Percentiles rank a stretch among this genome's conserved stretches.
phyloP scores from a whole-genome alignment of 35 echinoderm and acorn worm species.

The Anneissia japonica region DNA sequence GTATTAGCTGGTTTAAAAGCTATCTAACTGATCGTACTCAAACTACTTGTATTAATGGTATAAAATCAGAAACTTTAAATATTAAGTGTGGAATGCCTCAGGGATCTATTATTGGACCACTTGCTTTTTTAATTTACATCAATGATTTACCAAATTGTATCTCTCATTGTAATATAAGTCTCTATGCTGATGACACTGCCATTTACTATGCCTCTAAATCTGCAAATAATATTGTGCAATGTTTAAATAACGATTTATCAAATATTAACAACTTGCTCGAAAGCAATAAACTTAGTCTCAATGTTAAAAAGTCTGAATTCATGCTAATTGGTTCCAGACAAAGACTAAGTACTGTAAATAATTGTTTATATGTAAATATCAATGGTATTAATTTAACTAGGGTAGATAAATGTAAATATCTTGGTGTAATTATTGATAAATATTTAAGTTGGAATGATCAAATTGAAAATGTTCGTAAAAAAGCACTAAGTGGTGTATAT shows the following conservation, averaged over 20 bases:
- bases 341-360: no score
- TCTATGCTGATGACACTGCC: neutral
- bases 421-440: no score
- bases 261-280: neutral
- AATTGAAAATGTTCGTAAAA: no score
- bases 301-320: no score
- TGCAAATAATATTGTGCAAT: neutral
- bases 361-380: no score
- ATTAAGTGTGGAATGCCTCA: neutral
- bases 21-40: neutral
- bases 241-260: neutral
- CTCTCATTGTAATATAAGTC: neutral
- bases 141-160: neutral
- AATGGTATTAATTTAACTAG: no score
- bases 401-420: no score
- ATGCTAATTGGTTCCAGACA: no score
- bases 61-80: neutral
- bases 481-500: no score
- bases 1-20: neutral
- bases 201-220: neutral
- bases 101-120: neutral
- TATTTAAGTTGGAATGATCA: no score
- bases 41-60: neutral
- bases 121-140: neutral
- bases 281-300: neutral